phyloP scores from a whole-genome alignment of 1,140 invertebrate species.

The Lasioglossum albipes region DNA sequence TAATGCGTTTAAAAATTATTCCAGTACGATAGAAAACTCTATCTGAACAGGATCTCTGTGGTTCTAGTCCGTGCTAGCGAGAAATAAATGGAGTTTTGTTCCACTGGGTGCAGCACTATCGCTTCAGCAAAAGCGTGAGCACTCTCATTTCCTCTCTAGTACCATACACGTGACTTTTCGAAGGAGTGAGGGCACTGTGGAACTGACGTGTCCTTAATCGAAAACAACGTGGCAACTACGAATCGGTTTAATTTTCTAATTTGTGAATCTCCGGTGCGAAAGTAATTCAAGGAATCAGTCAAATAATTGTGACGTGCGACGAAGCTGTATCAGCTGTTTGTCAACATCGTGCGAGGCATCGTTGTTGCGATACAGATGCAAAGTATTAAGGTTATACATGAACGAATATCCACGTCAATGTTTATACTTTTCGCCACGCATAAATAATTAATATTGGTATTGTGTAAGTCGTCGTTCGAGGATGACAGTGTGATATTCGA shows the following conservation, averaged over 20 bases:
- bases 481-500: slow-evolving; percentile 10
- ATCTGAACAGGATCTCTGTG: too few relatives aligned
- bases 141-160: too few relatives aligned
- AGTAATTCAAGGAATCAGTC: neutral
- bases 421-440: neutral
- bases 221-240: slow-evolving; percentile 62
- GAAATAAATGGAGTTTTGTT: too few relatives aligned
- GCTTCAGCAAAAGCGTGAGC: too few relatives aligned
- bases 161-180: slow-evolving; percentile 43
- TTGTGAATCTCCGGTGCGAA: neutral
- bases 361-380: neutral
- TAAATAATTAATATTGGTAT: slow-evolving; percentile 35
- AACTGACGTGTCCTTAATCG: slow-evolving; percentile 67
- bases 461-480: neutral
- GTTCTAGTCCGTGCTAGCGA: too few relatives aligned
- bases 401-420: slow-evolving; percentile 24
- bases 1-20: too few relatives aligned
- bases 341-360: too few relatives aligned
- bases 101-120: too few relatives aligned
- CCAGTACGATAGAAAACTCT: too few relatives aligned
- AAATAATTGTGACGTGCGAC: neutral
- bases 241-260: neutral
- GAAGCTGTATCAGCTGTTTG: neutral
- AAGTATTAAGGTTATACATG: slow-evolving; percentile 13
- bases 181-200: slow-evolving; percentile 31